A percentile compares a stretch with the other conserved stretches of the same genome.
Conservation (phyloP, 2,113 vertebrate genomes). For the Hypomesus transpacificus region DNA sequence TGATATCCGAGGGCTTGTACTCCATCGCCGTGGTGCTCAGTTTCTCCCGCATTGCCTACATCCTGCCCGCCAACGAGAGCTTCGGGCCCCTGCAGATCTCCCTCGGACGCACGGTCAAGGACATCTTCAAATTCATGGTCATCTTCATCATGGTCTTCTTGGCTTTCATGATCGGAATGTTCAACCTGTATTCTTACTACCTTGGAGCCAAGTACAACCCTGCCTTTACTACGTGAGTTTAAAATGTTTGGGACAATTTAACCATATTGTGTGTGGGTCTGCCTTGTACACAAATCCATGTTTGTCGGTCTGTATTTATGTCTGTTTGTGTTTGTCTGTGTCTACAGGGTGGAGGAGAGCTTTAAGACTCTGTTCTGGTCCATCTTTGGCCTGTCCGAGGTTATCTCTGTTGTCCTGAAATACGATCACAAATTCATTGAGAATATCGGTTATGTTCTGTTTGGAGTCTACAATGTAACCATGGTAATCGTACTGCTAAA, state of each 20-base stretch:
- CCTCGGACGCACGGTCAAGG: slow-evolving; percentile 86
- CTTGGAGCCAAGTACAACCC: slow-evolving; percentile 87
- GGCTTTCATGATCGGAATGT: slow-evolving; percentile 92
- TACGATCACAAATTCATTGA: slow-evolving; percentile 90
- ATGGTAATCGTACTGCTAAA: slow-evolving; percentile 89
- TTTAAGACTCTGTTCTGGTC: slow-evolving; percentile 91
- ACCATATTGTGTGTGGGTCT: background rate
- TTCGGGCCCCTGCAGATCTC: slow-evolving; percentile 89
- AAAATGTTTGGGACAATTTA: background rate
- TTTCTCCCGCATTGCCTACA: slow-evolving; percentile 85
- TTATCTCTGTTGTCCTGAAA: slow-evolving; percentile 85
- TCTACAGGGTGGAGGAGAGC: slow-evolving; percentile 83
- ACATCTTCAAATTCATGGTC: slow-evolving; percentile 93
- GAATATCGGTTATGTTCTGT: slow-evolving; percentile 86
- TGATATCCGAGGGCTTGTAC: slow-evolving; percentile 88
- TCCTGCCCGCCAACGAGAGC: slow-evolving; percentile 87
- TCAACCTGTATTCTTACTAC: slow-evolving; percentile 88
- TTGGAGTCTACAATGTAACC: slow-evolving; percentile 86
- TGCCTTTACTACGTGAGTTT: slow-evolving; percentile 86
- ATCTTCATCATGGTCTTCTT: slow-evolving; percentile 91
- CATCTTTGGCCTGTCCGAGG: slow-evolving; percentile 87
- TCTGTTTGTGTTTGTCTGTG: background rate
- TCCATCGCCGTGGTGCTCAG: slow-evolving; percentile 87
- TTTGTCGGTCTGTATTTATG: background rate
- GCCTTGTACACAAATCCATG: background rate